phyloP scores from a whole-genome alignment of 1,140 invertebrate genomes.

The Phymastichus coffea region DNA sequence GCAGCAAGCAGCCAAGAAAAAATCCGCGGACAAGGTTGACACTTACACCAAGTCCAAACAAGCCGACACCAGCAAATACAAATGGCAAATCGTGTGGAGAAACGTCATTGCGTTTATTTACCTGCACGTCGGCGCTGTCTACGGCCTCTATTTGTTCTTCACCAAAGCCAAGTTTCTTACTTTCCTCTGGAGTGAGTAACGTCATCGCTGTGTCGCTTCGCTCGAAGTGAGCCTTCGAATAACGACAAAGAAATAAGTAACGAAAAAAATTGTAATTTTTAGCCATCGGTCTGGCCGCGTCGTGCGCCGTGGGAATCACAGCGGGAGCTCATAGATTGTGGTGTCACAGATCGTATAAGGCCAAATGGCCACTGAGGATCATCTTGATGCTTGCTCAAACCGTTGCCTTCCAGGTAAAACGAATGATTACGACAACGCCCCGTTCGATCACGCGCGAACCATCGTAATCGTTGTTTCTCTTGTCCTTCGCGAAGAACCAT shows the following conservation, averaged over 20 bases:
- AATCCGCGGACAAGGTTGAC: constrained; percentile 26
- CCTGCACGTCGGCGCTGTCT: constrained; percentile 63
- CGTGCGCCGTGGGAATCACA: constrained; percentile 72
- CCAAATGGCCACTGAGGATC: constrained; percentile 74
- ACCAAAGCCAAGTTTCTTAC: constrained; percentile 56
- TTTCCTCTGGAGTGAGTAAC: constrained; percentile 58
- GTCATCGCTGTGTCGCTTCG: too few species aligned
- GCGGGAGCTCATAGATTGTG: constrained; percentile 88
- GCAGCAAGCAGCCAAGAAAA: constrained; percentile 45
- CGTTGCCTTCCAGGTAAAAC: constrained; percentile 78
- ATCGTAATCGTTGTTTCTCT: too few species aligned
- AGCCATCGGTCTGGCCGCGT: constrained; percentile 42
- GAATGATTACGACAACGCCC: too few species aligned
- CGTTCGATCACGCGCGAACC: not conserved
- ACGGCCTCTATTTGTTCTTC: constrained; percentile 64
- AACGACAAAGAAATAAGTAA: too few species aligned
- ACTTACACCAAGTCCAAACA: constrained; percentile 33
- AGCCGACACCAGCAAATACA: constrained; percentile 41
- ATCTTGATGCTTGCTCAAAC: constrained; percentile 76
- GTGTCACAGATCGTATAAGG: constrained; percentile 87
- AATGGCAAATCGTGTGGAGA: constrained; percentile 71
- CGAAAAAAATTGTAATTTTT: too few species aligned
- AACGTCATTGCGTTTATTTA: constrained; percentile 70
- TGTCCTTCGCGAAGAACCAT: constrained; percentile 57
- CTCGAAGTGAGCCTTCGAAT: too few species aligned